A percentile compares a stretch with the other conserved stretches of the same genome.
phyloP scores from a whole-genome alignment of 2,797 vertebrate genomes.

The Chaetophractus vellerosus region DNA sequence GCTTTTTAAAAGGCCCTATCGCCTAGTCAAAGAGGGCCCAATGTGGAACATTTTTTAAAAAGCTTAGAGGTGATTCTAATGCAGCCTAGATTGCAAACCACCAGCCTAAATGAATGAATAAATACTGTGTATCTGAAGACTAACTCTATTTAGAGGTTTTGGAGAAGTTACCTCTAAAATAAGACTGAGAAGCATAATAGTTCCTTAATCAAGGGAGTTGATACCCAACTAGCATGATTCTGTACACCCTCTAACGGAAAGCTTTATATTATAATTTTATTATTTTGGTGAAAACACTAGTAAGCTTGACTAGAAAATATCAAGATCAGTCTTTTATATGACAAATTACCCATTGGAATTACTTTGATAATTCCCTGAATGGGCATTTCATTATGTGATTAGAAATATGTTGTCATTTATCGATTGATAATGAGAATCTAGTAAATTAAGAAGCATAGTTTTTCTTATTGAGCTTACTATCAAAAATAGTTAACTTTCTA shows the following conservation, averaged over 20 bases:
- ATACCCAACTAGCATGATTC: neutral
- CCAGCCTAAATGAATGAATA: neutral
- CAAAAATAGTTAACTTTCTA: neutral
- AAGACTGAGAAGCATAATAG: neutral
- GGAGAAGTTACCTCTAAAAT: neutral
- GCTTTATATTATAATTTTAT: neutral
- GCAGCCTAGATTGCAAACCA: neutral
- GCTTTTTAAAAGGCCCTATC: neutral
- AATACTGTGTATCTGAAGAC: neutral
- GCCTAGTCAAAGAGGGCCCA: neutral
- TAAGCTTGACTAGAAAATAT: neutral
- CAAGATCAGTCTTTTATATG: neutral
- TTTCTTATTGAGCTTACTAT: neutral
- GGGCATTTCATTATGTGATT: neutral
- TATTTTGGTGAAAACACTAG: neutral
- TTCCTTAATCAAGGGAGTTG: neutral
- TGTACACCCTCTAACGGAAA: neutral
- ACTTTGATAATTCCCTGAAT: neutral
- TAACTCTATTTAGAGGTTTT: neutral
- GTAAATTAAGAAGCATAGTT: neutral
- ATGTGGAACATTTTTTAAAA: neutral
- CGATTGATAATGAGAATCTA: neutral
- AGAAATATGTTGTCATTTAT: neutral
- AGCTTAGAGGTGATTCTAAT: constrained; percentile 8
- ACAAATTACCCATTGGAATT: neutral